Evolutionary conservation across 2,113 vertebrate species (phyloP).

Genomic region (Prolemur simus): DNA sequence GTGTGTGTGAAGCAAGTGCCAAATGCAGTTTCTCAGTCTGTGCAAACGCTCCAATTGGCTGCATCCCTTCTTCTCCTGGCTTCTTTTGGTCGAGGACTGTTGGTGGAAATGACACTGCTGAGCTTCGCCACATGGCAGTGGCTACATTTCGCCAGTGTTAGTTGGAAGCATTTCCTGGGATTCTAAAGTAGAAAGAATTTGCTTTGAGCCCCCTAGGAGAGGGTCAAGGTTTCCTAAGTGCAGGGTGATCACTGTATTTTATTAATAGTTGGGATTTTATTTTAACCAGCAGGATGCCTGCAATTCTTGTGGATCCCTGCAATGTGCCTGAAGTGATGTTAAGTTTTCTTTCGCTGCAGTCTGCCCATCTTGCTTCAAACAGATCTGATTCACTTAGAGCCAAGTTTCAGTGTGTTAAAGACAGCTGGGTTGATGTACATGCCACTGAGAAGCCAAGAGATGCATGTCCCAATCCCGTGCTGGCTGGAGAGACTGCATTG

Average conservation of each 20-base stretch:
- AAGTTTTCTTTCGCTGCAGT: background rate
- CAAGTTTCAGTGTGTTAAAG: background rate
- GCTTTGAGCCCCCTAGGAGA: background rate
- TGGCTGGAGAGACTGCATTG: background rate
- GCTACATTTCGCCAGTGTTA: background rate
- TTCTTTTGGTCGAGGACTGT: background rate
- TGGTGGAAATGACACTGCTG: background rate
- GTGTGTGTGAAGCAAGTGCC: background rate
- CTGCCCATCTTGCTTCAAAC: background rate
- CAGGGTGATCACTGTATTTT: background rate
- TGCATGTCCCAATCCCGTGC: background rate
- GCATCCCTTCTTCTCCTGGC: background rate
- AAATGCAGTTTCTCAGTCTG: background rate
- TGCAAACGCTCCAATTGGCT: background rate
- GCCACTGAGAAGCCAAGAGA: background rate
- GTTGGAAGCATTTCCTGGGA: slow-evolving; percentile 5
- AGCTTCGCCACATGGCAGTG: background rate
- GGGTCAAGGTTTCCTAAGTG: background rate
- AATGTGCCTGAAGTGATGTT: background rate
- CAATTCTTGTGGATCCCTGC: background rate
- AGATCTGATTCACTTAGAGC: background rate
- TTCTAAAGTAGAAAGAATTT: slow-evolving; percentile 21
- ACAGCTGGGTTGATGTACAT: background rate
- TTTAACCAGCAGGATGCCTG: background rate
- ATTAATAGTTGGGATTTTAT: background rate